Evolutionary conservation across 2,888 invertebrate genomes (phyloP).

Genomic region (Mimachlamys varia): DNA sequence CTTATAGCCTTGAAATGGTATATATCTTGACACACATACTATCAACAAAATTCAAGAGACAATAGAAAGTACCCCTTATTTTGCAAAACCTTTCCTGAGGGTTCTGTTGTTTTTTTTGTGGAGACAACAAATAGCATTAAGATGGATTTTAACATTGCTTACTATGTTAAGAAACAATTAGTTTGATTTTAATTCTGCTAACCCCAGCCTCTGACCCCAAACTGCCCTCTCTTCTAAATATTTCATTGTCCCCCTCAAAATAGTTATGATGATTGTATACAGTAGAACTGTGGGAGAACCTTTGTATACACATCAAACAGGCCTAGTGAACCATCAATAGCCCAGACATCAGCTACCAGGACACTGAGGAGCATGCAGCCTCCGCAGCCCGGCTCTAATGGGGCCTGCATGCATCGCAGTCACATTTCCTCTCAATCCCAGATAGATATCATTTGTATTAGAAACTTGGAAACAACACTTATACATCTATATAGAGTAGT

Average conservation of each 20-base stretch:
- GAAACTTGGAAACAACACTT: neutral
- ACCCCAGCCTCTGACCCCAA: neutral
- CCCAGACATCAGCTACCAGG: neutral
- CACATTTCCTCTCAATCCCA: neutral
- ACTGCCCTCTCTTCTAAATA: neutral
- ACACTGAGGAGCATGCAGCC: neutral
- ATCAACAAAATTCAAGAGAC: no score
- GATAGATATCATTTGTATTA: constrained; percentile 23
- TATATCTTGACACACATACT: no score
- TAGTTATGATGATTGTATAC: neutral
- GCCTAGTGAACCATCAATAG: constrained; percentile 17
- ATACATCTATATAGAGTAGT: neutral
- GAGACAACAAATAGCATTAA: no score
- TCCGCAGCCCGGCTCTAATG: constrained; percentile 1
- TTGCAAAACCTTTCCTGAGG: no score
- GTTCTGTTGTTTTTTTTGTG: no score
- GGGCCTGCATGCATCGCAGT: constrained; percentile 28
- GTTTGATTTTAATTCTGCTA: no score
- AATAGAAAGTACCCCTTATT: no score
- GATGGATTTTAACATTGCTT: no score
- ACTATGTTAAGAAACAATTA: no score
- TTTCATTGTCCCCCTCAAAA: neutral
- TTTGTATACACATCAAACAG: constrained; percentile 2
- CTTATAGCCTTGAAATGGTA: no score
- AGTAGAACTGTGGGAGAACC: neutral